Percentiles rank a stretch among this genome's conserved stretches.
Conservation (phyloP, 2,113 vertebrate species). For the Campylomormyrus numenius region DNA sequence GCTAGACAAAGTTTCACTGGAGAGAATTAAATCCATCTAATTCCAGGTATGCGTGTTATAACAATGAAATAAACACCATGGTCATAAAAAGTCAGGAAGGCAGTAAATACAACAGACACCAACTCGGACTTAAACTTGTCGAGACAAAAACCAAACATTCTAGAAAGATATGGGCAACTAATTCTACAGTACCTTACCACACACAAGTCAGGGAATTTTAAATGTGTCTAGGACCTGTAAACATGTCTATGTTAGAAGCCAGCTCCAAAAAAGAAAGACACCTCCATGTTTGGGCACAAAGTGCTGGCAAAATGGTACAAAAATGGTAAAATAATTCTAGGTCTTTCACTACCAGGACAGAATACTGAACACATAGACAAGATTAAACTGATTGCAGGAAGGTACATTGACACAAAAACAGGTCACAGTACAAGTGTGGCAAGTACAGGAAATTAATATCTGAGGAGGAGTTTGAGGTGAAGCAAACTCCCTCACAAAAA, state of each 20-base stretch:
- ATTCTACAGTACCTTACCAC: neutral
- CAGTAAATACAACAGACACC: neutral
- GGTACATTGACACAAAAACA: neutral
- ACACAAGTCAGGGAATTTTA: neutral
- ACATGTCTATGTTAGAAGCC: neutral
- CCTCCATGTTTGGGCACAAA: neutral
- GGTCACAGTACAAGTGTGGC: neutral
- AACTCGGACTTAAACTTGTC: neutral
- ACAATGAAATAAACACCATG: neutral
- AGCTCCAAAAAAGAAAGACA: neutral
- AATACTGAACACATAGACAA: neutral
- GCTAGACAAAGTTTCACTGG: neutral
- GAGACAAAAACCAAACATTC: neutral
- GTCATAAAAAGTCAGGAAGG: neutral
- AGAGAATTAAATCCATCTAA: neutral
- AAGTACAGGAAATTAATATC: neutral
- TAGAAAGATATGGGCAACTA: neutral
- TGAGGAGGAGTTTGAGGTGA: neutral
- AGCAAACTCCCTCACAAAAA: neutral
- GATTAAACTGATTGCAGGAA: neutral
- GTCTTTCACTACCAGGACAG: neutral
- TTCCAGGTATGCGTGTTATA: neutral
- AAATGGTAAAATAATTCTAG: neutral
- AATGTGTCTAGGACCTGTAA: neutral
- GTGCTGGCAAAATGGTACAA: neutral